phyloP scores from a whole-genome alignment of 2,888 invertebrate genomes.

The Stramonita haemastoma region DNA sequence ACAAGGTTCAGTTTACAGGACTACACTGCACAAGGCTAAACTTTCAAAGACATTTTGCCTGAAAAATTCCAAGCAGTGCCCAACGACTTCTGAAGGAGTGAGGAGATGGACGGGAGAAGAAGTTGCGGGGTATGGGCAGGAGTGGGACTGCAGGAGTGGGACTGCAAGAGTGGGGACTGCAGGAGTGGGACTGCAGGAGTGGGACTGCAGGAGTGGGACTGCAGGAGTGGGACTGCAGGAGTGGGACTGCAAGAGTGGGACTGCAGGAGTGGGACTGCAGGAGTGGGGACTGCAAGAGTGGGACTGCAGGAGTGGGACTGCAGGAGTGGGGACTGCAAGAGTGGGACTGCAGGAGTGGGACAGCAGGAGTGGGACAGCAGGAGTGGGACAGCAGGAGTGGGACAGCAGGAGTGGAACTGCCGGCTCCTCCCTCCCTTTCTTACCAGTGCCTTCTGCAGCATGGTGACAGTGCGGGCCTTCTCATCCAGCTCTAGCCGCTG shows the following conservation, averaged over 20 bases:
- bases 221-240: not conserved
- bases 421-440: not conserved
- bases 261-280: no score
- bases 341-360: no score
- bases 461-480: slow-evolving; percentile 72
- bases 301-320: not conserved
- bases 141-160: not conserved
- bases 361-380: not conserved
- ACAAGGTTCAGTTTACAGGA: no score
- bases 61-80: no score
- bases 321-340: no score
- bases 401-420: not conserved
- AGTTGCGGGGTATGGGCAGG: no score
- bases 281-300: no score
- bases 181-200: not conserved
- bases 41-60: no score
- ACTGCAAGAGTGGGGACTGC: no score
- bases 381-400: not conserved
- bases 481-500: slow-evolving; percentile 76
- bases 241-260: not conserved
- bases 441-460: slow-evolving; percentile 77
- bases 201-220: not conserved
- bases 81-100: no score
- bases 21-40: no score
- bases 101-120: no score